These are phyloP conservation scores for Bostrychus sinensis DNA, from an alignment of 2,113 vertebrate genomes.

Conservation along the genomic window DNA sequence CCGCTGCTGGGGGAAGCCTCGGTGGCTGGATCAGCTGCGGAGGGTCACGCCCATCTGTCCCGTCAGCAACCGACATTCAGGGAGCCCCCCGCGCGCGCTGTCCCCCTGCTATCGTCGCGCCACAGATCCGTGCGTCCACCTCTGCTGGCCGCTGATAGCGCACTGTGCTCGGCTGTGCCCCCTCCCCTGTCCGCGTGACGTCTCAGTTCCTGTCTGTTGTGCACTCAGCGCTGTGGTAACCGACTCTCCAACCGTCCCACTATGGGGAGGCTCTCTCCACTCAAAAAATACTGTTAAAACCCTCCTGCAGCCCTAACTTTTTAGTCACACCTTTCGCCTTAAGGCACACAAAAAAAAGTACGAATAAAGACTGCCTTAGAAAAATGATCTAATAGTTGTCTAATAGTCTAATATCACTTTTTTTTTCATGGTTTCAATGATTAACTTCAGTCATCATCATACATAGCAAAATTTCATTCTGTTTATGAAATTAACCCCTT, in stretches of 20 bases:
- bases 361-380: too few relatives aligned
- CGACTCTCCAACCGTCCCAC: too few relatives aligned
- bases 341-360: too few relatives aligned
- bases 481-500: too few relatives aligned
- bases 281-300: slow-evolving; percentile 1
- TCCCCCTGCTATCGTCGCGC: slow-evolving; percentile 63
- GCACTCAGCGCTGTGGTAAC: slow-evolving; percentile 46
- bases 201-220: slow-evolving; percentile 69
- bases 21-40: slow-evolving; percentile 58
- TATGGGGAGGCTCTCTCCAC: slow-evolving; percentile 17
- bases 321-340: too few relatives aligned
- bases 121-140: slow-evolving; percentile 51
- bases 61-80: slow-evolving; percentile 41
- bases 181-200: slow-evolving; percentile 38
- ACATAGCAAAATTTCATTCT: too few relatives aligned
- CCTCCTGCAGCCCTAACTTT: too few relatives aligned
- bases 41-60: slow-evolving; percentile 59
- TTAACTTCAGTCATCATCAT: too few relatives aligned
- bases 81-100: slow-evolving; percentile 38
- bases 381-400: too few relatives aligned
- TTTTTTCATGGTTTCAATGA: too few relatives aligned
- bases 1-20: slow-evolving; percentile 18
- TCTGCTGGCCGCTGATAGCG: slow-evolving; percentile 71
- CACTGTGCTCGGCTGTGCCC: slow-evolving; percentile 27
- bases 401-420: too few relatives aligned